These are phyloP conservation scores for Lepidurus couesii DNA, from an alignment of 1,140 invertebrate genomes.

Conservation along the genomic window DNA sequence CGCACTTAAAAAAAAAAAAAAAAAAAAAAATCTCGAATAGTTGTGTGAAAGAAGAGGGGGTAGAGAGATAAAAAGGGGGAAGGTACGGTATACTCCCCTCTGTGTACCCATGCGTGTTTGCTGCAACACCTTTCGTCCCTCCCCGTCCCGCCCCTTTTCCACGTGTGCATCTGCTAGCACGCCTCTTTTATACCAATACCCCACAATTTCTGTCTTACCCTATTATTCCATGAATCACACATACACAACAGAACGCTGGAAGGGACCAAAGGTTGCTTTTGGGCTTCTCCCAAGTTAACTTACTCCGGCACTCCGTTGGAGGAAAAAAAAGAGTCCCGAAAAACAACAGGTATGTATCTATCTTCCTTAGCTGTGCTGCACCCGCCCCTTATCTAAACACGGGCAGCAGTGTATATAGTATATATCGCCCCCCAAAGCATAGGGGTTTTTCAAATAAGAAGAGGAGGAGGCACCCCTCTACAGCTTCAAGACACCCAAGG, in stretches of 20 bases:
- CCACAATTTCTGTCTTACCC: conserved; percentile 19
- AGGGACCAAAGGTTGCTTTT: not conserved
- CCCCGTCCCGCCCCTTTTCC: conserved; percentile 12
- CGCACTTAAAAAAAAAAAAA: too few species aligned
- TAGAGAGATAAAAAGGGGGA: not conserved
- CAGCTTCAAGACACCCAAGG: conserved; percentile 4
- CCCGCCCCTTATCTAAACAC: conserved; percentile 14
- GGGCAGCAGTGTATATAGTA: not conserved
- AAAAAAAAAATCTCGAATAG: not conserved
- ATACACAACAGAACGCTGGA: not conserved
- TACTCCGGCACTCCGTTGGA: not conserved
- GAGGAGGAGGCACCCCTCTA: not conserved
- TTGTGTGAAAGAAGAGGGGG: not conserved
- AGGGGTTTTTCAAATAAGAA: conserved; percentile 8
- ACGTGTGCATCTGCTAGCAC: conserved; percentile 8
- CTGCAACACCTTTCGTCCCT: conserved; percentile 13
- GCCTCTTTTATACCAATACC: conserved; percentile 18
- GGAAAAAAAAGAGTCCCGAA: conserved; percentile 2
- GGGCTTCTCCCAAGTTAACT: not conserved
- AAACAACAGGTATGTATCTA: not conserved
- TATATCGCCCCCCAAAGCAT: not conserved
- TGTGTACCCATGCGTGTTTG: conserved; percentile 21
- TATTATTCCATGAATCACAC: conserved; percentile 22
- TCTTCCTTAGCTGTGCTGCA: not conserved
- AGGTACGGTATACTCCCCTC: not conserved